Evolutionary conservation across 2,888 invertebrate genomes (phyloP).

Genomic region (Metalampra italica): DNA sequence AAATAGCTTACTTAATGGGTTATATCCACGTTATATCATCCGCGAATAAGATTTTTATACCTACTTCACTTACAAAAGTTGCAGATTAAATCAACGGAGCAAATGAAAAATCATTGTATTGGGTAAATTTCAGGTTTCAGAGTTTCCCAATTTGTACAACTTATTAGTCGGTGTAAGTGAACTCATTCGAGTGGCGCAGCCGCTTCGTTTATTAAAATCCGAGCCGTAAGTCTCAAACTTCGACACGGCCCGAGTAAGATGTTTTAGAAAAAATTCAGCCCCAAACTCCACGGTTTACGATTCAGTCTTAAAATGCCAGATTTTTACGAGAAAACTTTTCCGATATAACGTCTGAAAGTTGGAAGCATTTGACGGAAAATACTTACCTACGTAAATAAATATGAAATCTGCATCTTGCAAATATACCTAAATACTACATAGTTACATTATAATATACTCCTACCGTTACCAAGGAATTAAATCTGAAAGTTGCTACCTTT

Average conservation of each 20-base stretch:
- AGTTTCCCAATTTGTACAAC: conserved; percentile 22
- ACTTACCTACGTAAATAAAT: conserved; percentile 36
- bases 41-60: too few species aligned
- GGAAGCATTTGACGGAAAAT: conserved; percentile 30
- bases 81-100: too few species aligned
- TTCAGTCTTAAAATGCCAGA: conserved; percentile 46
- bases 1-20: too few species aligned
- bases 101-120: too few species aligned
- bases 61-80: too few species aligned
- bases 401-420: conserved; percentile 10
- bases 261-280: conserved; percentile 42
- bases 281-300: conserved; percentile 49
- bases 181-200: conserved; percentile 33
- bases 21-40: too few species aligned
- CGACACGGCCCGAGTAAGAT: conserved; percentile 41
- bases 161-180: conserved; percentile 33
- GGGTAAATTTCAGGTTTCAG: neutral
- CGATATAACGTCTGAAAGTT: conserved; percentile 43
- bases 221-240: conserved; percentile 49
- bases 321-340: conserved; percentile 64
- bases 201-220: conserved; percentile 55
- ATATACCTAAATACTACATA: neutral
- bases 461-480: too few species aligned
- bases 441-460: too few species aligned
- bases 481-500: too few species aligned